Base-by-base conservation (phyloP, 92 coral and sea anemone species). In the Epizoanthus rinbou region DNA sequence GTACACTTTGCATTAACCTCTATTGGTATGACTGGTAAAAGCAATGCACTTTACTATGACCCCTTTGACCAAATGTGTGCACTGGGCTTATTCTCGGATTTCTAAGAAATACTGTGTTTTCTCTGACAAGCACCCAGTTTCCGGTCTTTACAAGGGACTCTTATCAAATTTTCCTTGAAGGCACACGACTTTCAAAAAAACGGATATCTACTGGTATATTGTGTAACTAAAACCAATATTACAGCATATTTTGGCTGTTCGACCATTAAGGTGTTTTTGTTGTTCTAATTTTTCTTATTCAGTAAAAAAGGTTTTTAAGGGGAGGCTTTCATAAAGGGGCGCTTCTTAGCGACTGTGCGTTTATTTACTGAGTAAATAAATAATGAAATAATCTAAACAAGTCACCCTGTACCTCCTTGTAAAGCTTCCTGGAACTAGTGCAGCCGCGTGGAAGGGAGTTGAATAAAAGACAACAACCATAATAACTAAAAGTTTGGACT, bases 381-480 rank as follows among this genome's bases (percentile, higher is more conserved):
- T 68, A 68, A 68, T 25, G 73, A 68, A 68, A 21, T 17, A 64
- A 33, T 69, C 47, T 69, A 69, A 69, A 69, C 74, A 69, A 69
- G 74, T 69, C 74, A 31, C 74, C 74, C 47, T 35, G 8, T 69
- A 31, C 74, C 47, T 68, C 47, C 47, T 68, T 69, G 74, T 69
- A 69, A 69, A 69, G 53, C 74, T 69, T 69, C 74, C 53, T 69
- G 53, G 74, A 69, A 69, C 74, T 31, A 69, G 41, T 69, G 74
- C 74, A 69, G 74, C 74, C 74, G 74, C 74, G 47, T 69, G 74
- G 74, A 69, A 69, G 74, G 74, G 74, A 69, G 45, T 68, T 68
- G 73, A 68, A 68, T 68, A 28, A 68, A 68, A 68, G 39, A 68
- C 13, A 68, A 68, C 73, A 68, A 68, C 73, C 73, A 68, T 31